Conservation (phyloP, 1,140 invertebrate species). For the Steinernema feltiae region DNA sequence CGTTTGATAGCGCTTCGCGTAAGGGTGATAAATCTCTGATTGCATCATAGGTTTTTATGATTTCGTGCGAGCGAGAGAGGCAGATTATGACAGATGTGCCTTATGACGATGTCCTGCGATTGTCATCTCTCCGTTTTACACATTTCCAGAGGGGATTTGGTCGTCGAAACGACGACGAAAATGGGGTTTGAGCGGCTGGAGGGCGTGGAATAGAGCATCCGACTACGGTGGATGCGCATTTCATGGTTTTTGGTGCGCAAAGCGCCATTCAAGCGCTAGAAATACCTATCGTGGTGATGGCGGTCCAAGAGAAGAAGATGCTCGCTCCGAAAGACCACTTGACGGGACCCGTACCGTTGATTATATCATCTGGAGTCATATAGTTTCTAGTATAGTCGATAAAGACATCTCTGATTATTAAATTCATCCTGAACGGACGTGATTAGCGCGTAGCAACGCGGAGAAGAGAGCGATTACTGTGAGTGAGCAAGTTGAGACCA, state of each 20-base stretch:
- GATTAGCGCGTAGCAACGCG: slow-evolving; percentile 8
- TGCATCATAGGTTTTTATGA: slow-evolving; percentile 14
- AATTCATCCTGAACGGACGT: slow-evolving; percentile 49
- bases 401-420: slow-evolving; percentile 54
- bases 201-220: too few species aligned
- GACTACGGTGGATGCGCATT: too few species aligned
- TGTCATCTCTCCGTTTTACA: neutral
- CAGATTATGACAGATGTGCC: slow-evolving; percentile 17
- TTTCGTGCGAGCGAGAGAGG: neutral
- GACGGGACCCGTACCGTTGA: slow-evolving; percentile 42
- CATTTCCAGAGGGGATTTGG: neutral
- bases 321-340: slow-evolving; percentile 57
- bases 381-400: slow-evolving; percentile 57
- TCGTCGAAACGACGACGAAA: too few species aligned
- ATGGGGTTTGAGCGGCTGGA: too few species aligned
- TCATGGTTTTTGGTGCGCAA: too few species aligned
- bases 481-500: slow-evolving; percentile 39
- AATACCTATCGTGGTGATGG: slow-evolving; percentile 56
- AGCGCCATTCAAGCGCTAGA: neutral
- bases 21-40: slow-evolving; percentile 11
- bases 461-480: slow-evolving; percentile 6
- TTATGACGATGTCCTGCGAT: neutral
- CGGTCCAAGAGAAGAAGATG: slow-evolving; percentile 58
- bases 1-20: neutral
- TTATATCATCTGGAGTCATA: slow-evolving; percentile 54